Base-by-base conservation (phyloP, 1,140 invertebrate genomes). In the Diachasmimorpha longicaudata region DNA sequence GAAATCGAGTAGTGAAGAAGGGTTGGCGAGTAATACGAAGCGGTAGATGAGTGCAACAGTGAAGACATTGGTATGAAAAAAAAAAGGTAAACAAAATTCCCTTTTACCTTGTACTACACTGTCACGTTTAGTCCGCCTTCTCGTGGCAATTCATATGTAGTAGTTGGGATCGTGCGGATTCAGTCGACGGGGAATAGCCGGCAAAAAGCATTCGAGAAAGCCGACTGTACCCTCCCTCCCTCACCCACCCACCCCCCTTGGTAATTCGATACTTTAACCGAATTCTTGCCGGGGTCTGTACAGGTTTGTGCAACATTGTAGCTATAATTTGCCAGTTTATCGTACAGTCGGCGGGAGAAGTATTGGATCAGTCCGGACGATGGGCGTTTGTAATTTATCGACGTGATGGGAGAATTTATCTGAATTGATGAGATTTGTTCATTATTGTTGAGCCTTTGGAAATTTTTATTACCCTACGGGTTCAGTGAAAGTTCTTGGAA, bases 271-370 rank as follows among this genome's bases (percentile, higher is more conserved):
- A 48, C 46, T 25, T 55, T 63, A 10, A 6, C 19, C 19, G 36
- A 63, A 4, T 25, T 83, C 55, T 81, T 81, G 36, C 8, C 4
- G 10, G 16, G 0, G 80, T 81, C 80, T 85, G 83, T 85, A 85
- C 80, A 67, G 69, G 79, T 83, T 78, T 79, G 37, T 76, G 75
- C 83, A 81, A 85, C 81, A 85, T 85, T 85, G 78, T 84, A 81
- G 72, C 76, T 76, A 78, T 81, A 81, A 84, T 84, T 84, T 85
- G 80, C 79, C 79, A 67, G 72, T 78, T 83, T 83, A 80, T 79
- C 70, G 75, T 83, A 78, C 80, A 80, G 78, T 82, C 81, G 36
- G 46, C 44, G 67, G 63, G 71, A 79, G 78, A 69, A 37, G 8
- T 68, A 36, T 68, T 63, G 21, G 52, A 58, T 58, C 3, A 58